Evolutionary conservation across 2,797 vertebrate genomes (phyloP).

Genomic region (Enteromius viviparus): DNA sequence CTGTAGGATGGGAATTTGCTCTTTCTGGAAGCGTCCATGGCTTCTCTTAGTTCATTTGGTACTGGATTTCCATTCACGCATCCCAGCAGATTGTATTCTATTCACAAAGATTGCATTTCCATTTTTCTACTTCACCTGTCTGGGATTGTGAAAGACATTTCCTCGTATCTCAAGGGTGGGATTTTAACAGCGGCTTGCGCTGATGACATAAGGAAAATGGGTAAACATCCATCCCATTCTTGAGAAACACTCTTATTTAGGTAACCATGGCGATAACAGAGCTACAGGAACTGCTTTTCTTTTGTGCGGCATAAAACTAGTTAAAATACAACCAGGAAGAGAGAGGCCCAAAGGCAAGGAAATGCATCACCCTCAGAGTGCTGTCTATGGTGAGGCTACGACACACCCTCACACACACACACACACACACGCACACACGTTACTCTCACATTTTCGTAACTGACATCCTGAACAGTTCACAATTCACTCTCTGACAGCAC

Average conservation of each 20-base stretch:
- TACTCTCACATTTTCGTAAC: slow-evolving; percentile 42
- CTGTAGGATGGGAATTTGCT: slow-evolving; percentile 46
- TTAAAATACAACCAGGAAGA: slow-evolving; percentile 72
- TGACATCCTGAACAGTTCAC: slow-evolving; percentile 67
- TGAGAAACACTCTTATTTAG: slow-evolving; percentile 40
- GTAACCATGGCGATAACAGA: slow-evolving; percentile 39
- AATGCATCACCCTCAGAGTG: slow-evolving; percentile 68
- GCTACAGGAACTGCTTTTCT: slow-evolving; percentile 12
- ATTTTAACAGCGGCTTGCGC: slow-evolving; percentile 27
- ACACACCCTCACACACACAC: slow-evolving; percentile 53
- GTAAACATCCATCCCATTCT: slow-evolving; percentile 40
- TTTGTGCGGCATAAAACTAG: slow-evolving; percentile 46
- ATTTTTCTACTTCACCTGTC: slow-evolving; percentile 30
- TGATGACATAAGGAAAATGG: slow-evolving; percentile 40
- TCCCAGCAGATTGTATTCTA: slow-evolving; percentile 37
- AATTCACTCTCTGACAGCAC: slow-evolving; percentile 40
- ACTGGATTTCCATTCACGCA: slow-evolving; percentile 27
- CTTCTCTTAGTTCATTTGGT: background rate
- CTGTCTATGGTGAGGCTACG: slow-evolving; percentile 56
- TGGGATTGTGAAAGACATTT: slow-evolving; percentile 33
- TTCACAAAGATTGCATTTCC: slow-evolving; percentile 43
- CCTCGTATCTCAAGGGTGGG: slow-evolving; percentile 24
- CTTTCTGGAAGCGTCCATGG: slow-evolving; percentile 21
- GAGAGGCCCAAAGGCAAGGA: slow-evolving; percentile 68
- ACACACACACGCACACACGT: slow-evolving; percentile 28